These are phyloP conservation scores for Acipenser oxyrinchus DNA, from an alignment of 2,797 vertebrate species.

Conservation along the genomic window DNA sequence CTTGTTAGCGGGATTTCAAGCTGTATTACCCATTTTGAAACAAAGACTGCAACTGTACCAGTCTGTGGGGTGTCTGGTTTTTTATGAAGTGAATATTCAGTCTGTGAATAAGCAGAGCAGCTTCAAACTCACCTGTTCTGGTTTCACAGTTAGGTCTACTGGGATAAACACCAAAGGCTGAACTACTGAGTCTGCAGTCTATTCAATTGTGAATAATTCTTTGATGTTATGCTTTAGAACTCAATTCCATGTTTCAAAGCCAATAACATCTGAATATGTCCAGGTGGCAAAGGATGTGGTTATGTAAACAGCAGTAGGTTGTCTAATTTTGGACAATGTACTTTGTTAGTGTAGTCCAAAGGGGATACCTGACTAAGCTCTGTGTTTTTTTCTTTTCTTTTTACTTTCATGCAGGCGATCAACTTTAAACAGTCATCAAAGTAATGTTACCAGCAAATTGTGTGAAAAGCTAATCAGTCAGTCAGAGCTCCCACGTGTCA, in stretches of 20 bases:
- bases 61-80: neutral
- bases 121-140: neutral
- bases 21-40: neutral
- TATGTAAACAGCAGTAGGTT: neutral
- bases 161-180: neutral
- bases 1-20: too few relatives aligned
- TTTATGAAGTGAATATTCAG: neutral
- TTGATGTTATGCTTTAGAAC: neutral
- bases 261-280: neutral
- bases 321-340: neutral
- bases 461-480: too few relatives aligned
- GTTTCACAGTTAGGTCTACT: slow-evolving; percentile 1
- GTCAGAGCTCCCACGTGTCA: too few relatives aligned
- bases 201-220: neutral
- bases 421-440: neutral
- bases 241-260: neutral
- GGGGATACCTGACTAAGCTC: neutral
- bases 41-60: neutral
- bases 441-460: too few relatives aligned
- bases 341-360: neutral
- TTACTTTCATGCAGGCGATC: neutral
- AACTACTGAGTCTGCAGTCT: neutral
- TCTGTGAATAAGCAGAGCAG: neutral
- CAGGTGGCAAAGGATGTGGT: slow-evolving; percentile 8
- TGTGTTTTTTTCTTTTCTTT: neutral